phyloP scores from a whole-genome alignment of 2,888 invertebrate genomes.

The Eutolmus rufibarbis region DNA sequence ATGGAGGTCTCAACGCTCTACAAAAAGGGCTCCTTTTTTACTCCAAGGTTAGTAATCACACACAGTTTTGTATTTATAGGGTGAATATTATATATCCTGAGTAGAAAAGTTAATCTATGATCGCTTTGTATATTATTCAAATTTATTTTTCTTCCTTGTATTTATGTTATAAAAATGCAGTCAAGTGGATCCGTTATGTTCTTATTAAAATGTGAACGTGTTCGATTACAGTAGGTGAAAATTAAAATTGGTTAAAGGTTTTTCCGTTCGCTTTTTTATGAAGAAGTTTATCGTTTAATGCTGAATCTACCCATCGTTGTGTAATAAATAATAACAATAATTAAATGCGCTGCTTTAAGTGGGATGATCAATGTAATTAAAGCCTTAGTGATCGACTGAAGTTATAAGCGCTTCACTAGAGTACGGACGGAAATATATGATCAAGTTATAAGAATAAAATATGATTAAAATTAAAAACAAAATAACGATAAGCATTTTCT shows the following conservation, averaged over 20 bases:
- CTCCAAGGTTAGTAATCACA: conserved; percentile 14
- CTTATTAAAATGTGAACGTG: neutral
- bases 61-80: conserved; percentile 30
- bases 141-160: neutral
- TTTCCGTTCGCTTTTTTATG: neutral
- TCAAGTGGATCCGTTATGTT: conserved; percentile 9
- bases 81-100: conserved; percentile 34
- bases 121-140: conserved; percentile 17
- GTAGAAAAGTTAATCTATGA: conserved; percentile 37
- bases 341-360: neutral
- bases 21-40: conserved; percentile 8
- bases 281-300: neutral
- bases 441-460: neutral
- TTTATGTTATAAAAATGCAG: conserved; percentile 27
- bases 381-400: neutral
- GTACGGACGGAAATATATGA: neutral
- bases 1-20: neutral
- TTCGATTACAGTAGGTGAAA: conserved; percentile 10
- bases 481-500: neutral
- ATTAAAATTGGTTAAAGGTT: neutral
- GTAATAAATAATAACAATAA: neutral
- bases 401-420: neutral
- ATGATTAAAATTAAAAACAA: neutral
- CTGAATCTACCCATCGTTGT: neutral
- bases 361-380: neutral